phyloP scores from a whole-genome alignment of 2,797 vertebrate species.

The Zenarchopterus dispar region DNA sequence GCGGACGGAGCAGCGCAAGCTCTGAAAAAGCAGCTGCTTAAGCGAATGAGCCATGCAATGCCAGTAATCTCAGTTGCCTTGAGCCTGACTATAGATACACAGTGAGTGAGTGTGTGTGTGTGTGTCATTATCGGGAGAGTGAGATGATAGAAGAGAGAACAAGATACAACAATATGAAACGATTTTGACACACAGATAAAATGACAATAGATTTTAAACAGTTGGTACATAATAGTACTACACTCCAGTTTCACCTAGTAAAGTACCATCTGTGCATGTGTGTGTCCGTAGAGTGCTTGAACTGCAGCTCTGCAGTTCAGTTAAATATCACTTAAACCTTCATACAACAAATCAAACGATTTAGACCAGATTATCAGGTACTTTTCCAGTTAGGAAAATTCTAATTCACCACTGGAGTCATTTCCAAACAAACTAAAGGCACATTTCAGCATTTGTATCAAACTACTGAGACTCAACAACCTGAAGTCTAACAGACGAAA shows the following conservation, averaged over 20 bases:
- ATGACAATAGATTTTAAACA: too few relatives aligned
- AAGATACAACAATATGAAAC: slow-evolving; percentile 41
- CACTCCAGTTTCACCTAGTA: too few relatives aligned
- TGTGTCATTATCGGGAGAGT: not conserved
- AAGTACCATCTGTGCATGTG: not conserved
- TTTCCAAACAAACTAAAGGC: not conserved
- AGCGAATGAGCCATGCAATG: slow-evolving; percentile 89
- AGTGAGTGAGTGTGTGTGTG: slow-evolving; percentile 24
- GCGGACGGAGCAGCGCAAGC: slow-evolving; percentile 76
- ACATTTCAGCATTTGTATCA: not conserved
- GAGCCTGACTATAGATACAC: slow-evolving; percentile 90
- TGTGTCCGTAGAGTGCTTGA: not conserved
- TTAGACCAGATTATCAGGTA: too few relatives aligned
- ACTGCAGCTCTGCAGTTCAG: too few relatives aligned
- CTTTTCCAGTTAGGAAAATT: too few relatives aligned
- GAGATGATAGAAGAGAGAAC: slow-evolving; percentile 34
- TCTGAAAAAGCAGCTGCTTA: slow-evolving; percentile 94
- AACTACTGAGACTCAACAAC: not conserved
- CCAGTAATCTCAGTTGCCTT: slow-evolving; percentile 88
- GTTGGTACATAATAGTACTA: too few relatives aligned
- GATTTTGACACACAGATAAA: slow-evolving; percentile 21
- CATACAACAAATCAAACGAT: too few relatives aligned
- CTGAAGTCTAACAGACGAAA: not conserved
- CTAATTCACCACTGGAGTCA: too few relatives aligned
- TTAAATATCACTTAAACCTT: too few relatives aligned